Evolutionary conservation across 2,797 vertebrate genomes (phyloP), one percentile per base, ranked within the genome.

Genomic region (Rhadinocentrus ornatus): DNA sequence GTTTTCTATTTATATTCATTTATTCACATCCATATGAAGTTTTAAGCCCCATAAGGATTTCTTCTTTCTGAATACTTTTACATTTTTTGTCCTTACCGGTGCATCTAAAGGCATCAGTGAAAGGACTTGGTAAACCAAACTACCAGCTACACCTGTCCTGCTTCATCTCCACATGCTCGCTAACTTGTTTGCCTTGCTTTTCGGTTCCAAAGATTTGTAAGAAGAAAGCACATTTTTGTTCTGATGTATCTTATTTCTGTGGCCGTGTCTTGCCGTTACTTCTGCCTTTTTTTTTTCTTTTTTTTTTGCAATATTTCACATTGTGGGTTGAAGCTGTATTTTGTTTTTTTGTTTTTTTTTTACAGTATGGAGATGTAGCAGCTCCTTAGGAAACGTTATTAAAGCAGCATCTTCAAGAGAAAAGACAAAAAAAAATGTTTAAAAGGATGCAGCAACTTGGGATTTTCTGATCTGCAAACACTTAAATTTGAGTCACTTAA

Each of bases 151-250:
- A 65, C 80, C 67, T 77, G 78, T 88, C 72, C 78, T 71, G 62
- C 66, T 77, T 84, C 88, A 61, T 75, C 66, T 81, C 76, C 78
- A 75, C 89, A 69, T 88, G 82, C 82, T 83, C 88, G 76, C 75
- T 10, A 22, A 85, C 64, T 77, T 78, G 63, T 88, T 82, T 87
- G 71, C 78, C 66, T 48, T 53, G 13, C 84, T 84, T 88, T 89
- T 91, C 90, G 80, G 85, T 91, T 93, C 92, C 93, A 94, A 94
- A 93, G 92, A 93, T 85, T 92, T 91, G 70, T 73, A 85, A 80
- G 71, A 88, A 86, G 62, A 81, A 91, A 92, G 91, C 90, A 91
- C 90, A 91, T 89, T 88, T 88, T 80, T 84, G 80, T 89, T 74
- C 80, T 77, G 61, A 85, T 83, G 75, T 82, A 84, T 88, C 88